A percentile compares a stretch with the other conserved stretches of the same genome.
phyloP scores from a whole-genome alignment of 2,113 vertebrate genomes.

The cat (Felis catus) region F.catus_Fca126_mat1.0 CM031413.1:108393501-108394000 shows the following conservation, averaged over 20 bases:
- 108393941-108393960: constrained; percentile 52
- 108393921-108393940: constrained; percentile 56
- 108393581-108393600: not conserved
- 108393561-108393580: not conserved
- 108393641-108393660: not conserved
- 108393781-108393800: constrained; percentile 53
- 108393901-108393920: constrained; percentile 66
- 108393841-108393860: constrained; percentile 63
- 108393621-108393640: not conserved
- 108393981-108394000: constrained; percentile 59
- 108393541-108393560: not conserved
- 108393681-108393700: constrained; percentile 14
- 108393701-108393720: constrained; percentile 49
- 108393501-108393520: not conserved
- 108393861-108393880: constrained; percentile 69
- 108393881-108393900: constrained; percentile 43
- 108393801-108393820: constrained; percentile 32
- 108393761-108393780: constrained; percentile 62
- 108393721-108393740: constrained; percentile 31
- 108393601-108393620: not conserved
- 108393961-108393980: constrained; percentile 50
- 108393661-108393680: not conserved
- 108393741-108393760: not conserved
- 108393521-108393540: not conserved
- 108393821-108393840: constrained; percentile 64